Percentiles rank a stretch among this genome's conserved stretches.
Evolutionary conservation across 1,140 invertebrate genomes (phyloP).

Genomic region (Fopius arisanus): DNA sequence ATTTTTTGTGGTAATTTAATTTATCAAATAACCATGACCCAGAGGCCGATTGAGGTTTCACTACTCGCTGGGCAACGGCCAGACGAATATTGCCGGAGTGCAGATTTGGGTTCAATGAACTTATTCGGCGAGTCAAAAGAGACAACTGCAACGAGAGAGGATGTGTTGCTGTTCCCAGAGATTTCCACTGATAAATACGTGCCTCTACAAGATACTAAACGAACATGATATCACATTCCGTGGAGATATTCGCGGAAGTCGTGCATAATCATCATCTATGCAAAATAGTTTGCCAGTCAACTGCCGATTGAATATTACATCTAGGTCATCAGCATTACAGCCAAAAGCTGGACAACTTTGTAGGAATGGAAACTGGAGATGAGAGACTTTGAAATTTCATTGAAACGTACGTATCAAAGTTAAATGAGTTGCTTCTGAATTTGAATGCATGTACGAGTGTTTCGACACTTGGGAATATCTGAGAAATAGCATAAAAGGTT

Average conservation of each 20-base stretch:
- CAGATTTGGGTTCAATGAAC: slow-evolving; percentile 29
- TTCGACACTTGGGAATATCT: no score
- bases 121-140: slow-evolving; percentile 24
- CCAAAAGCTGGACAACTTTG: no score
- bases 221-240: no score
- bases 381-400: no score
- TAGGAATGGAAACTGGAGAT: no score
- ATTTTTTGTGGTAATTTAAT: neutral
- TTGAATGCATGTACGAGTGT: no score
- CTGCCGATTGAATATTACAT: no score
- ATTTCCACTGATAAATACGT: neutral
- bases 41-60: neutral
- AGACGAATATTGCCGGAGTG: neutral
- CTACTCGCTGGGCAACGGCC: slow-evolving; percentile 6
- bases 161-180: neutral
- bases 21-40: neutral
- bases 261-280: neutral
- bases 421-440: no score
- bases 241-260: neutral
- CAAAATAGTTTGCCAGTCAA: no score
- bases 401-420: no score
- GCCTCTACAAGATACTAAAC: neutral
- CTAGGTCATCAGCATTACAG: no score
- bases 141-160: neutral
- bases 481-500: no score